Percentiles rank a stretch among this genome's conserved stretches.
Evolutionary conservation across 2,888 invertebrate genomes (phyloP).

Genomic region (Troilus luridus): DNA sequence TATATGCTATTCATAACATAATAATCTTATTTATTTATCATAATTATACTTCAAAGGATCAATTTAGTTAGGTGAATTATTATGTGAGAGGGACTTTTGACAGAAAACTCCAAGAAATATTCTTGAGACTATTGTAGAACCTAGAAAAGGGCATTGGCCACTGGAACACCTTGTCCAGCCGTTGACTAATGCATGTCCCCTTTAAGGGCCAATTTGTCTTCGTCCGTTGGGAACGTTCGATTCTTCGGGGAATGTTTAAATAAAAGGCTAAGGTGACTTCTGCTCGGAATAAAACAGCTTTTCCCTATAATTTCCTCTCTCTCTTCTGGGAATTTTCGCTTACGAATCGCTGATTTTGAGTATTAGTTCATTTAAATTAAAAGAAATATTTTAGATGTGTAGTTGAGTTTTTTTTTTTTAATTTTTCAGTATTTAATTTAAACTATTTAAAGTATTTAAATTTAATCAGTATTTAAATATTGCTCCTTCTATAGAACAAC

Average conservation of each 20-base stretch:
- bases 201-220: constrained; percentile 4
- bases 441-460: too few species aligned
- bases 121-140: not conserved
- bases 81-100: too few species aligned
- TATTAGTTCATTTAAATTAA: not conserved
- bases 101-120: too few species aligned
- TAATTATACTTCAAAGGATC: too few species aligned
- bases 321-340: not conserved
- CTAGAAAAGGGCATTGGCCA: too few species aligned
- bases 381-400: not conserved
- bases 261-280: not conserved
- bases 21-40: too few species aligned
- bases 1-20: too few species aligned
- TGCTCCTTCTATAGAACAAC: too few species aligned
- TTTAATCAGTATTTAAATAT: too few species aligned
- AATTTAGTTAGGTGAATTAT: too few species aligned
- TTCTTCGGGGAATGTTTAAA: not conserved
- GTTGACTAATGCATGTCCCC: constrained; percentile 11
- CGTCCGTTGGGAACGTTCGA: not conserved
- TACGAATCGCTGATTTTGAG: not conserved
- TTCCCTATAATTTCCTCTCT: not conserved
- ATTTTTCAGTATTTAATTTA: too few species aligned
- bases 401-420: not conserved
- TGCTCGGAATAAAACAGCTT: not conserved
- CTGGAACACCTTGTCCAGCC: not conserved